A percentile compares a stretch with the other conserved stretches of the same genome.
phyloP scores from a whole-genome alignment of 2,113 vertebrate genomes.

The Turnix velox region DNA sequence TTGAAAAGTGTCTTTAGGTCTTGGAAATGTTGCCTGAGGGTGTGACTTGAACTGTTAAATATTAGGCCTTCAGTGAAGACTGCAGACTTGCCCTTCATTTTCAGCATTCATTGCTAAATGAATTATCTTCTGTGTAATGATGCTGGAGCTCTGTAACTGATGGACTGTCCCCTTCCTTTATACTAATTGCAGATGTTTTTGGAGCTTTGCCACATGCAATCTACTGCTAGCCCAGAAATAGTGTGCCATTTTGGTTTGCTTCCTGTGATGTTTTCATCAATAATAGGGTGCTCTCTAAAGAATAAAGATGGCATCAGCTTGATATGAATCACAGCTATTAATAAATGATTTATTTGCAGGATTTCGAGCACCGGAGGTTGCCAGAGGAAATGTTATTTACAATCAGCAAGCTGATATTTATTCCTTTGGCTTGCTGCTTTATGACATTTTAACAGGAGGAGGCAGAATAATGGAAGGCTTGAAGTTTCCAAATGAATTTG shows the following conservation, averaged over 20 bases:
- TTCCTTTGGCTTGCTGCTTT: slow-evolving; percentile 93
- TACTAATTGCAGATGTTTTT: background rate
- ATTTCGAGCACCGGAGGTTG: slow-evolving; percentile 94
- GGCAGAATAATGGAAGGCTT: slow-evolving; percentile 90
- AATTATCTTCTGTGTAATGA: background rate
- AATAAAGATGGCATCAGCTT: background rate
- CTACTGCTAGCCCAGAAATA: background rate
- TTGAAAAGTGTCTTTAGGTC: background rate
- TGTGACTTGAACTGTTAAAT: background rate
- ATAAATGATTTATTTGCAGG: slow-evolving; percentile 68
- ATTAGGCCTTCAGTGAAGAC: background rate
- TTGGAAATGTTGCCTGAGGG: background rate
- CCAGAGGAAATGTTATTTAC: slow-evolving; percentile 93
- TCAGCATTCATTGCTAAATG: background rate
- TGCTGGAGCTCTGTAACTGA: background rate
- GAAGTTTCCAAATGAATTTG: slow-evolving; percentile 98
- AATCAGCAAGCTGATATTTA: slow-evolving; percentile 95
- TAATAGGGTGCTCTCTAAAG: background rate
- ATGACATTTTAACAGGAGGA: slow-evolving; percentile 92
- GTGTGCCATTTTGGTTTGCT: background rate
- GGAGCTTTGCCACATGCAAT: background rate
- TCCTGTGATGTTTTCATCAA: background rate
- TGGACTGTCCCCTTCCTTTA: background rate
- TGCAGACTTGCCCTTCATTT: background rate
- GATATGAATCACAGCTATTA: background rate